These are phyloP conservation scores for Esox masquinongy DNA, from an alignment of 2,797 vertebrate species.

Conservation along the genomic window DNA sequence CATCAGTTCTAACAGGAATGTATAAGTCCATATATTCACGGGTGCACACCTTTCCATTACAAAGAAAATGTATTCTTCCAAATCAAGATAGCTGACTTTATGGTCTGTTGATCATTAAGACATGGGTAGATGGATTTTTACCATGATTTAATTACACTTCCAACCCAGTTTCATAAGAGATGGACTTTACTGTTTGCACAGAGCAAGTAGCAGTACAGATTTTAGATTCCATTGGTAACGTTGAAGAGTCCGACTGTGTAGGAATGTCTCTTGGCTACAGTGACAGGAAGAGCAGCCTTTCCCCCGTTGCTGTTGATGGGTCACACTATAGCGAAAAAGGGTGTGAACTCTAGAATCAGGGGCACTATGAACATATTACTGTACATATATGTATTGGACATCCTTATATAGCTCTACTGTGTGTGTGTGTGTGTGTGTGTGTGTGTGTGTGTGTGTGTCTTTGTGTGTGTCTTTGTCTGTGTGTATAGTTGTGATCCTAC, in stretches of 20 bases:
- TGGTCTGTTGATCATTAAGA: not conserved
- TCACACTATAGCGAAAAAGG: too few relatives aligned
- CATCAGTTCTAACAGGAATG: not conserved
- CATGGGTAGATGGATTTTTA: not conserved
- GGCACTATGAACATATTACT: too few relatives aligned
- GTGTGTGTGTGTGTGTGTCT: slow-evolving; percentile 9
- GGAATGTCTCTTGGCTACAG: too few relatives aligned
- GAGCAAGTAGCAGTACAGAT: too few relatives aligned
- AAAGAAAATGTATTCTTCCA: not conserved
- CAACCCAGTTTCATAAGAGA: too few relatives aligned
- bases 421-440: slow-evolving; percentile 16
- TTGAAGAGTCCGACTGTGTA: too few relatives aligned
- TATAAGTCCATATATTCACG: not conserved
- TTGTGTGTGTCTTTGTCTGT: slow-evolving; percentile 21
- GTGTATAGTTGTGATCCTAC: not conserved
- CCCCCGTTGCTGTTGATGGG: too few relatives aligned
- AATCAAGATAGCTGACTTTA: not conserved
- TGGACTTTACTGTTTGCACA: too few relatives aligned
- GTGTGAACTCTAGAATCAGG: too few relatives aligned
- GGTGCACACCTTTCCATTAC: not conserved
- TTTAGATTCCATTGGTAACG: too few relatives aligned
- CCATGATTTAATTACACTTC: not conserved
- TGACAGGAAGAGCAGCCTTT: too few relatives aligned
- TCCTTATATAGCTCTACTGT: not conserved
- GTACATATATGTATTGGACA: not conserved